These are phyloP conservation scores for Mormyrus hasselquistii DNA, from an alignment of 2,797 vertebrate species.

Conservation along the genomic window DNA sequence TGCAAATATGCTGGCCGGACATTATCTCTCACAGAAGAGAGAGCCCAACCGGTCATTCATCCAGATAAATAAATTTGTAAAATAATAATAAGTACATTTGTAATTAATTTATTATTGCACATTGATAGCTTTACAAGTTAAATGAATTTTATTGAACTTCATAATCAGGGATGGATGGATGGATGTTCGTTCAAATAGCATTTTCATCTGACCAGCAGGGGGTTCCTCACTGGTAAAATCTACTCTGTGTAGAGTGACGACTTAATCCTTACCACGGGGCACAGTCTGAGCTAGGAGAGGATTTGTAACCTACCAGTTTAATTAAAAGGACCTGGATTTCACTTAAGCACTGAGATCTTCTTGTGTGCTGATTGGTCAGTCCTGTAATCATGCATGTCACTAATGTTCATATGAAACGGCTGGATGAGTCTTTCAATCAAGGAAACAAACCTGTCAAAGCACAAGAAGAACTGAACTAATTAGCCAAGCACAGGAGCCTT, in stretches of 20 bases:
- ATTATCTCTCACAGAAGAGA: neutral
- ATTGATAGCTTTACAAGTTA: neutral
- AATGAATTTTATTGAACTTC: neutral
- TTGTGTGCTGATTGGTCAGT: neutral
- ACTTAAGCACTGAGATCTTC: neutral
- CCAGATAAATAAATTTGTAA: neutral
- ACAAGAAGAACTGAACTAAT: neutral
- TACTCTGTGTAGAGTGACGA: neutral
- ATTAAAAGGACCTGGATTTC: neutral
- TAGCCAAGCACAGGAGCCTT: neutral
- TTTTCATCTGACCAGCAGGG: neutral
- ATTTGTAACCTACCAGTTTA: neutral
- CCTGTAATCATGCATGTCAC: neutral
- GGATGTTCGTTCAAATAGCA: neutral
- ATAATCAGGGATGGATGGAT: neutral
- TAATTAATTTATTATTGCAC: neutral
- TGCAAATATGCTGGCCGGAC: neutral
- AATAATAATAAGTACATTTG: neutral
- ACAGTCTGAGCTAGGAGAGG: neutral
- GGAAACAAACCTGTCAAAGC: neutral
- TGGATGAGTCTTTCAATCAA: neutral
- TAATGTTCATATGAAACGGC: neutral
- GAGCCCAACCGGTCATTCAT: neutral
- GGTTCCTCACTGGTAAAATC: neutral
- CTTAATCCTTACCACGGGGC: neutral